phyloP scores from a whole-genome alignment of 2,797 vertebrate genomes.

The Sebastolobus altivelis region DNA sequence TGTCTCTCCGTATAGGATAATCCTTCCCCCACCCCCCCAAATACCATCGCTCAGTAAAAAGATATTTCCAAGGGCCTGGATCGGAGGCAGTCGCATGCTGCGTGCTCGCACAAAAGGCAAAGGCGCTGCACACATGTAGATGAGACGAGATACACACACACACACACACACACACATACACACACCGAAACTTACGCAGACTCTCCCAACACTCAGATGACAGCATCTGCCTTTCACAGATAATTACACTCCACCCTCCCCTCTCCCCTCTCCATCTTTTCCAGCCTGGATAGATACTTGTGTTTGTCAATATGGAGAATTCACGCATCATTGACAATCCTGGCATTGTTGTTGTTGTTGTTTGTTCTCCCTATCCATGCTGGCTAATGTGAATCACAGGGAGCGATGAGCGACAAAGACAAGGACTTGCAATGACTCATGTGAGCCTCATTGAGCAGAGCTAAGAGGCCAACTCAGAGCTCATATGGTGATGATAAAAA shows the following conservation, averaged over 20 bases:
- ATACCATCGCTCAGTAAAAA: slow-evolving; percentile 68
- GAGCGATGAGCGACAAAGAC: slow-evolving; percentile 46
- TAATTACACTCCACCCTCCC: slow-evolving; percentile 64
- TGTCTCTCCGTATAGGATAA: slow-evolving; percentile 65
- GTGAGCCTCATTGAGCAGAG: slow-evolving; percentile 73
- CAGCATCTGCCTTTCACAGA: slow-evolving; percentile 76
- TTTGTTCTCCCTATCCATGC: slow-evolving; percentile 44
- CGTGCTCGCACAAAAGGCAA: slow-evolving; percentile 55
- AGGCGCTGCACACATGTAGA: slow-evolving; percentile 46
- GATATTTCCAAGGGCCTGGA: slow-evolving; percentile 62
- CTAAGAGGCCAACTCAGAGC: slow-evolving; percentile 44
- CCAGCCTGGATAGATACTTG: slow-evolving; percentile 33
- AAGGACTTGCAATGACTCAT: slow-evolving; percentile 54
- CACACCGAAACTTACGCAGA: slow-evolving; percentile 40
- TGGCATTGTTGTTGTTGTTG: slow-evolving; percentile 60
- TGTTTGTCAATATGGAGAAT: slow-evolving; percentile 72
- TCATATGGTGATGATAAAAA: slow-evolving; percentile 38
- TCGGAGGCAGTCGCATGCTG: slow-evolving; percentile 49
- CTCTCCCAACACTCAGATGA: slow-evolving; percentile 59
- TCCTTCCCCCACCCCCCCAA: slow-evolving; percentile 63
- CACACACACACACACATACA: slow-evolving; percentile 24
- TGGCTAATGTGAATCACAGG: slow-evolving; percentile 70
- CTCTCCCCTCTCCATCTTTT: slow-evolving; percentile 40
- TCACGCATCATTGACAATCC: slow-evolving; percentile 65
- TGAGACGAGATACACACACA: slow-evolving; percentile 26